Evolutionary conservation across 2,888 invertebrate species (phyloP), one percentile per base, ranked within the genome.

Genomic region (Xestoiulus laeticollis): DNA sequence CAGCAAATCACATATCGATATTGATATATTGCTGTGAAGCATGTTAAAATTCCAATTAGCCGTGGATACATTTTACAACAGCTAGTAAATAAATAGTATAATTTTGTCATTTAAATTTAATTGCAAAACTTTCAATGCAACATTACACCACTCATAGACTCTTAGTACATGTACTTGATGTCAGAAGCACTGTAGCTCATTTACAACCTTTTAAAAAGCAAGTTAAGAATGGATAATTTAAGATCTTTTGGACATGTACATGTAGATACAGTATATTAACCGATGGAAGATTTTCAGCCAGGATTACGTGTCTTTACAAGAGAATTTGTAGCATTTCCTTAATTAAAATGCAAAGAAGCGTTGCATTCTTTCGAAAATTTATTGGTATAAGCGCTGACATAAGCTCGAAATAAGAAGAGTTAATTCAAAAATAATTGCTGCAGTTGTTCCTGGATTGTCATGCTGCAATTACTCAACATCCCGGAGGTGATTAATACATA

Each of bases 361-460:
- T 26, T 26, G 68, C 68, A 26, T 68, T 22, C 26, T 68, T 68
- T 26, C 4, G n/a, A n/a, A 26, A 26, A 68, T n/a, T 26, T 26
- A 68, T 68, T 68, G 68, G 26, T 26, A n/a, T n/a, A 26, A 26
- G 68, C 26, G 68, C 68, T 68, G 68, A 68, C n/a, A 68, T 26
- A 68, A 68, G 68, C 26, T 68, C 26, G 68, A 19, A 68, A 68
- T 26, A 68, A 68, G 68, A 26, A 6, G 68, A 68, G 10, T 68
- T 68, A 68, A 68, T 68, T 26, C 68, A 68, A 68, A 68, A 68
- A 68, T 68, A 68, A 68, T 68, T 68, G 68, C 68, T 26, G 68
- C 68, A 68, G 68, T 68, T 68, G 68, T 68, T 26, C 26, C 68
- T 5, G 26, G 26, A 68, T 68, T 68, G 68, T 68, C 68, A n/a